Evolutionary conservation across 2,888 invertebrate genomes (phyloP).

Genomic region (Trissolcus japonicus): DNA sequence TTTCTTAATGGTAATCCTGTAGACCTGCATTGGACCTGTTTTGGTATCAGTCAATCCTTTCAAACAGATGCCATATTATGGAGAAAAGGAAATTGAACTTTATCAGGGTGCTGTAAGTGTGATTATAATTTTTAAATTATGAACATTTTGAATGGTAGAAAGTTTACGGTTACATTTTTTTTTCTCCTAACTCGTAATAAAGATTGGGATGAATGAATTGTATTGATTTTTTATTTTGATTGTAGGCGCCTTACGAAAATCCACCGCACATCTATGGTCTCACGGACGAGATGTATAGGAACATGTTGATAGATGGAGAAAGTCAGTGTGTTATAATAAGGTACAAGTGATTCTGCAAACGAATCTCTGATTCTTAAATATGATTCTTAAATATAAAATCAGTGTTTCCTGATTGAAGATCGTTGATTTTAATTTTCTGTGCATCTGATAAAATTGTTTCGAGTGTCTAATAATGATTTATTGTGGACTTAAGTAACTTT

Average conservation of each 20-base stretch:
- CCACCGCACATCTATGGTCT: constrained; percentile 84
- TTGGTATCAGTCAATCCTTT: constrained; percentile 82
- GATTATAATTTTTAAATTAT: constrained; percentile 3
- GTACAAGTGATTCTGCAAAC: no score
- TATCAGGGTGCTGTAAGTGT: constrained; percentile 79
- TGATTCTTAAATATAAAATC: no score
- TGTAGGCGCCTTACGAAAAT: constrained; percentile 83
- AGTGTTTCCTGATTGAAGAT: no score
- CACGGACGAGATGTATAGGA: constrained; percentile 84
- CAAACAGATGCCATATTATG: constrained; percentile 81
- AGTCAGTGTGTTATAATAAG: constrained; percentile 85
- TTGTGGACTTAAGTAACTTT: no score
- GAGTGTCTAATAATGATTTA: no score
- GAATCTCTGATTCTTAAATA: no score
- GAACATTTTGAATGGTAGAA: background rate
- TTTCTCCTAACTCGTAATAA: background rate
- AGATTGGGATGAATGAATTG: background rate
- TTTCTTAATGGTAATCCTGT: constrained; percentile 64
- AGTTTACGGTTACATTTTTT: constrained; percentile 6
- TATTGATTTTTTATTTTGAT: background rate
- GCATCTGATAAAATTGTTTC: no score
- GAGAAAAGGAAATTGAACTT: constrained; percentile 80
- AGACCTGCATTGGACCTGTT: constrained; percentile 83
- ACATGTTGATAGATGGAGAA: constrained; percentile 83
- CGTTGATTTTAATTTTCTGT: no score